Conservation (phyloP, 1,140 invertebrate species). For the Druon quercuslanigerum region DNA sequence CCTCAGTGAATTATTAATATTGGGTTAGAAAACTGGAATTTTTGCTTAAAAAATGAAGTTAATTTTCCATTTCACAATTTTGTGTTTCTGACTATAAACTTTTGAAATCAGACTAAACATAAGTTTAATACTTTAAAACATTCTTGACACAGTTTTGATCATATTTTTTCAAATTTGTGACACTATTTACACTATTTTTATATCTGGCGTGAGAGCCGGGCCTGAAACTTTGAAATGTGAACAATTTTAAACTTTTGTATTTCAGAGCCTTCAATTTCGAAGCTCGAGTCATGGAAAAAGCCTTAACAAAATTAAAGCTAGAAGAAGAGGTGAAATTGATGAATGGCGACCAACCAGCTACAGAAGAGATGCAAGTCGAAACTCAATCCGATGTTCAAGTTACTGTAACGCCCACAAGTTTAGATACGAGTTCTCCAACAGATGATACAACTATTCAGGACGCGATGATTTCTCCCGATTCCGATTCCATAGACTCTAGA, state of each 20-base stretch:
- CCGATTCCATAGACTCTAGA: slow-evolving; percentile 60
- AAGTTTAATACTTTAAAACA: too few relatives aligned
- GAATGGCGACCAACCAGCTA: slow-evolving; percentile 45
- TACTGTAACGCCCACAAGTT: slow-evolving; percentile 62
- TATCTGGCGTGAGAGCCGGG: too few relatives aligned
- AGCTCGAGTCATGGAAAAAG: slow-evolving; percentile 40
- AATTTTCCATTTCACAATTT: too few relatives aligned
- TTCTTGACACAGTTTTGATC: too few relatives aligned
- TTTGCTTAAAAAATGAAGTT: too few relatives aligned
- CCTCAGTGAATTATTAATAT: too few relatives aligned
- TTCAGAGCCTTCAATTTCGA: slow-evolving; percentile 63
- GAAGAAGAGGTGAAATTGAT: slow-evolving; percentile 43
- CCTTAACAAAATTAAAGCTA: slow-evolving; percentile 42
- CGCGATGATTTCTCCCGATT: slow-evolving; percentile 68
- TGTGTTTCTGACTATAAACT: too few relatives aligned
- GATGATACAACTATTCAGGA: slow-evolving; percentile 69
- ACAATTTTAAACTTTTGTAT: slow-evolving; percentile 16
- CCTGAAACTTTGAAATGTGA: neutral
- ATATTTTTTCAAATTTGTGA: too few relatives aligned
- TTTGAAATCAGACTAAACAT: too few relatives aligned
- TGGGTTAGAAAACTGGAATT: too few relatives aligned
- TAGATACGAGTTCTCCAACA: slow-evolving; percentile 60
- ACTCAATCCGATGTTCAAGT: slow-evolving; percentile 62
- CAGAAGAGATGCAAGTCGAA: slow-evolving; percentile 57
- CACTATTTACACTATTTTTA: too few relatives aligned